Conservation (phyloP, 2,888 invertebrate species). For the Morpho deidamia region DNA sequence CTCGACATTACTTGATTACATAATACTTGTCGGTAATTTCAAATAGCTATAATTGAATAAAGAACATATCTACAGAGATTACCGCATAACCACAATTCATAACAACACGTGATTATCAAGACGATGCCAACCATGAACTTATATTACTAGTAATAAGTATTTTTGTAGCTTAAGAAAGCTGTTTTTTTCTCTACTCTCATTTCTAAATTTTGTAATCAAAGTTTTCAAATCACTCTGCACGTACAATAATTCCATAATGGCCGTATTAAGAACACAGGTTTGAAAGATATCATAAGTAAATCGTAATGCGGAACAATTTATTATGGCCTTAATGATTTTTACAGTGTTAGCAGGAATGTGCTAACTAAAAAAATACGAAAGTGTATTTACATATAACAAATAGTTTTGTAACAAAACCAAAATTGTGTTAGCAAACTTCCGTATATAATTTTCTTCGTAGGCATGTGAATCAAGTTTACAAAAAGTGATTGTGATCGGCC, state of each 20-base stretch:
- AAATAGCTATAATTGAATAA: slow-evolving; percentile 23
- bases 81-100: slow-evolving; percentile 34
- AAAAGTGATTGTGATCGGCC: slow-evolving; percentile 19
- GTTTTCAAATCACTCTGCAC: too few species aligned
- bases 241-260: too few species aligned
- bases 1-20: slow-evolving; percentile 25
- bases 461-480: slow-evolving; percentile 25
- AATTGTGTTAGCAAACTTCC: slow-evolving; percentile 7
- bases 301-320: too few species aligned
- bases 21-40: slow-evolving; percentile 17
- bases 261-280: too few species aligned
- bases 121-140: neutral
- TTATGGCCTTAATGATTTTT: too few species aligned
- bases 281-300: too few species aligned
- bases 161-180: too few species aligned
- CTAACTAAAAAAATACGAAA: too few species aligned
- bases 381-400: neutral
- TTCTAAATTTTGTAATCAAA: too few species aligned
- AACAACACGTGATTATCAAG: neutral
- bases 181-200: too few species aligned
- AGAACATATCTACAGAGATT: slow-evolving; percentile 17
- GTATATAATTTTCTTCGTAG: slow-evolving; percentile 38
- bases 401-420: neutral
- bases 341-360: too few species aligned
- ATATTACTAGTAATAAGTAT: too few species aligned